Conservation (phyloP, 2,113 vertebrate genomes). For the Apteryx mantelli region DNA sequence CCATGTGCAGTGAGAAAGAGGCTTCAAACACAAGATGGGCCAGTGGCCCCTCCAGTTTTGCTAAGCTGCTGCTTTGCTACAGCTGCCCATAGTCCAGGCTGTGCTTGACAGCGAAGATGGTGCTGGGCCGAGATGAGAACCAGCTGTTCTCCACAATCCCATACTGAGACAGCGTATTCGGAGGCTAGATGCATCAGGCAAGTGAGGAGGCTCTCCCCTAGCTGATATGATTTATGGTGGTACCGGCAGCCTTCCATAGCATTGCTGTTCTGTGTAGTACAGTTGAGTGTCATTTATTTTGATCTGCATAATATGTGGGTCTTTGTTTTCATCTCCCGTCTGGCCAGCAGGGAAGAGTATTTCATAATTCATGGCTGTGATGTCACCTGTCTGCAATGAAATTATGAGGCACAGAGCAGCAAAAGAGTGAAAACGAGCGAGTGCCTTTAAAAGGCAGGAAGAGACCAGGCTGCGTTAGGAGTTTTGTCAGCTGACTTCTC, state of each 20-base stretch:
- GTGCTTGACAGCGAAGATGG: rapidly evolving
- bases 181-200: neutral
- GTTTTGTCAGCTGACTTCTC: neutral
- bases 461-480: neutral
- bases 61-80: neutral
- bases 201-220: neutral
- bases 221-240: neutral
- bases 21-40: neutral
- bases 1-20: neutral
- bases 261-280: neutral
- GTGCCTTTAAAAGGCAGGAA: neutral
- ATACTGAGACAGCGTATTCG: rapidly evolving
- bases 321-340: neutral
- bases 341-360: neutral
- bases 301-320: neutral
- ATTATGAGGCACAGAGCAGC: neutral
- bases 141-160: neutral
- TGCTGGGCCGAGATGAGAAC: neutral
- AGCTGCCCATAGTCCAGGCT: neutral
- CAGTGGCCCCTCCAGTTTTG: neutral
- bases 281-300: constrained; percentile 18
- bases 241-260: neutral
- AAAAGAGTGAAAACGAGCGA: neutral
- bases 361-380: neutral
- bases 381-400: constrained; percentile 40